Conservation (phyloP, 1,140 invertebrate genomes). For the Stegodyphus dumicola region DNA sequence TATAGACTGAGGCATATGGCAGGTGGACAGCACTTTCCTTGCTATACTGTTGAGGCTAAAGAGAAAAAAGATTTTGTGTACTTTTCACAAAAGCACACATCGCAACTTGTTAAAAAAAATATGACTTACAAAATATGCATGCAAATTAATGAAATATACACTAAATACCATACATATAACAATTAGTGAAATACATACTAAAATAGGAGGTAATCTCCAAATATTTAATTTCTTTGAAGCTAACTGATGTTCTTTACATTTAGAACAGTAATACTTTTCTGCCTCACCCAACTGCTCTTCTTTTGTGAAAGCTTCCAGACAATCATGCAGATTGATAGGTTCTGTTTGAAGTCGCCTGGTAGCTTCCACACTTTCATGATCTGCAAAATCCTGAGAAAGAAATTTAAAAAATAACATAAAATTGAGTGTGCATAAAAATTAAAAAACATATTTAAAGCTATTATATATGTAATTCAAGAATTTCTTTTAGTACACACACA, state of each 20-base stretch:
- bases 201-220: constrained; percentile 86
- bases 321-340: constrained; percentile 81
- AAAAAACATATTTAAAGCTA: too few species aligned
- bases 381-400: constrained; percentile 74
- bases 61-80: too few species aligned
- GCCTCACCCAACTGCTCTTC: constrained; percentile 80
- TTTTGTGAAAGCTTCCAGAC: constrained; percentile 85
- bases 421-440: too few species aligned
- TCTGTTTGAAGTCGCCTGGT: constrained; percentile 78
- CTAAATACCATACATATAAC: not conserved
- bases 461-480: too few species aligned
- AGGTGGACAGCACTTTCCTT: too few species aligned
- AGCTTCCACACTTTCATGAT: constrained; percentile 78
- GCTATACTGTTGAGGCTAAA: too few species aligned
- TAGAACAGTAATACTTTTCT: constrained; percentile 85
- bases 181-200: constrained; percentile 73
- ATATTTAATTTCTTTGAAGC: constrained; percentile 90
- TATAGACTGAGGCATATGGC: too few species aligned
- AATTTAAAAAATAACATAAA: not conserved
- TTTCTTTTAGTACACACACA: too few species aligned
- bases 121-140: not conserved
- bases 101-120: not conserved
- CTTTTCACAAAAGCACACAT: too few species aligned
- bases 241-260: constrained; percentile 82
- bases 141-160: not conserved